Percentiles rank a stretch among this genome's conserved stretches.
These are phyloP conservation scores for Thalassoma bifasciatum DNA, from an alignment of 2,113 vertebrate species.

Conservation along the genomic window DNA sequence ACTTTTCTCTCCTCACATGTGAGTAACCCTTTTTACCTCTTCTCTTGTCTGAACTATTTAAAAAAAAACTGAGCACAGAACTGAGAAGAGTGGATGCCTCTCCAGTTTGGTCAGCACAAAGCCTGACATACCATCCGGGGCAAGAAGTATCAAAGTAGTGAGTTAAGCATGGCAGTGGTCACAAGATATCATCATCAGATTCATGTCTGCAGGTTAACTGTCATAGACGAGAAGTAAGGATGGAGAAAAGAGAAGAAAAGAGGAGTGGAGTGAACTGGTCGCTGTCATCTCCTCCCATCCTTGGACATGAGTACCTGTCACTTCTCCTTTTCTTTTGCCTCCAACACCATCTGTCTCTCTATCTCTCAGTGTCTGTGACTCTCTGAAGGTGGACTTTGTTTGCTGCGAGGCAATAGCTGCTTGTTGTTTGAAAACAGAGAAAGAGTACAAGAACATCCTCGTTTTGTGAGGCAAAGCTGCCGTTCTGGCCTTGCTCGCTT, in stretches of 20 bases:
- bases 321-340: constrained; percentile 59
- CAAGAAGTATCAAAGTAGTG: constrained; percentile 74
- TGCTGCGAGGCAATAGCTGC: constrained; percentile 34
- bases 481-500: background rate
- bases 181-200: constrained; percentile 81
- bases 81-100: constrained; percentile 44
- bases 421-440: constrained; percentile 28
- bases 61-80: constrained; percentile 22
- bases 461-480: background rate
- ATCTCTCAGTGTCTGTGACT: constrained; percentile 24
- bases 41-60: constrained; percentile 45
- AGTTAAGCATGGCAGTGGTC: constrained; percentile 77
- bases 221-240: constrained; percentile 67
- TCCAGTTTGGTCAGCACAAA: constrained; percentile 66
- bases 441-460: background rate
- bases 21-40: constrained; percentile 11
- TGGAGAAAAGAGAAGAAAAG: constrained; percentile 52
- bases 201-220: constrained; percentile 81
- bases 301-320: constrained; percentile 77
- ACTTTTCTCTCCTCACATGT: constrained; percentile 10
- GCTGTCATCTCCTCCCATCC: constrained; percentile 69
- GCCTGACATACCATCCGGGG: constrained; percentile 62
- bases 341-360: constrained; percentile 60
- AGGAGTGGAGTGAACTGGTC: constrained; percentile 68
- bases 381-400: constrained; percentile 36